Evolutionary conservation across 2,113 vertebrate species (phyloP), one percentile per base, ranked within the genome.

Genomic region (Lepus timidus): DNA sequence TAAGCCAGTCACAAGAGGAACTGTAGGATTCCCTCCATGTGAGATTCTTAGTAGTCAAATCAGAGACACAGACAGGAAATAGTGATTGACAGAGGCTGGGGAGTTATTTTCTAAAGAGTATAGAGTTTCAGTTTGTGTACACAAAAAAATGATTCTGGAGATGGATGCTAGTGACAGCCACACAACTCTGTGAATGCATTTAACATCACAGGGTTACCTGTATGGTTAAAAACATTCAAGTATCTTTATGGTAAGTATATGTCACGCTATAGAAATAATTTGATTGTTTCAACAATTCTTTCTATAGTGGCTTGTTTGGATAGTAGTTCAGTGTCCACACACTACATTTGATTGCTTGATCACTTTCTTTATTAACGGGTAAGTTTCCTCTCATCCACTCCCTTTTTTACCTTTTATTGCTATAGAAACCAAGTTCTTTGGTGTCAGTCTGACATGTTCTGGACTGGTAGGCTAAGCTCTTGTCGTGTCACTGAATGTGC

Each of bases 271-370:
- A 80, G 68, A 55, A 79, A 31, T 68, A 11, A 16, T 14, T 22
- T 44, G 49, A 39, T 70, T 61, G 52, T 1, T 44, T 94, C 36
- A 39, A 51, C 55, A 81, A 58, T 61, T 84, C 29, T 88, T 55
- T 85, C 85, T 62, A 88, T 44, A 85, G 39, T 29, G 9, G 17
- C 61, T 91, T 70, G 29, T 81, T 76, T 89, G 68, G 89, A 27
- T 64, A 75, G 52, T 19, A 8, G 76, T 58, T 6, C 58, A 84
- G 55, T 73, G 65, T 61, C 25, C 2, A 58, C 39, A 67, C 7
- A n/a, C 29, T 51, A 17, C n/a, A 88, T 74, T 83, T 62, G 39
- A 23, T 29, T 79, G 73, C 83, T 62, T 52, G 39, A 17, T 89
- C 36, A 49, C 70, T 62, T 65, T 84, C 58, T 90, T 49, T 79